Percentiles rank a stretch among this genome's conserved stretches.
Conservation (phyloP, 2,113 vertebrate species). For the Raja brachyura region DNA sequence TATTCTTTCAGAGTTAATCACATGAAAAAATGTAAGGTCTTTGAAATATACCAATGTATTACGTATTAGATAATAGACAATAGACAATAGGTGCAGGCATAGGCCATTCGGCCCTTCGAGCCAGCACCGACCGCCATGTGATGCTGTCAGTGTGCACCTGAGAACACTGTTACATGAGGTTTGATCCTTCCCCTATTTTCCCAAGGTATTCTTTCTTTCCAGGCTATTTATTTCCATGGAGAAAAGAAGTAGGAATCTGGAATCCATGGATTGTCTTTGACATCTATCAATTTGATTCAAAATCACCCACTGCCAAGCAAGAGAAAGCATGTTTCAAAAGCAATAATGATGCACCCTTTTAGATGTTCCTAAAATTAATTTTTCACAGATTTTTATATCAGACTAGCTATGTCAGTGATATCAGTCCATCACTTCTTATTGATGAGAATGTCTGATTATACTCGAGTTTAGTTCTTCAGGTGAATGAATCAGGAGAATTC, state of each 20-base stretch:
- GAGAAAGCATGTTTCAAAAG: neutral
- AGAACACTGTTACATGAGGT: neutral
- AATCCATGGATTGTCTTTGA: neutral
- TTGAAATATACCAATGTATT: neutral
- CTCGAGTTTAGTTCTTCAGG: neutral
- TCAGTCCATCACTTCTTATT: neutral
- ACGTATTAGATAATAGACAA: too few species aligned
- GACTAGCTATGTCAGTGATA: too few species aligned
- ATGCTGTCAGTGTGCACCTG: neutral
- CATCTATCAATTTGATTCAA: neutral
- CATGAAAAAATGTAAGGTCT: neutral
- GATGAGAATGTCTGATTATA: neutral
- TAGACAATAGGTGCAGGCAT: too few species aligned
- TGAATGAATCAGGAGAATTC: neutral
- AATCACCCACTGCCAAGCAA: neutral
- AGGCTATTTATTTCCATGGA: neutral
- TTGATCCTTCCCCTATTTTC: neutral
- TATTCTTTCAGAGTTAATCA: slow-evolving; percentile 1
- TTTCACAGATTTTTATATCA: neutral
- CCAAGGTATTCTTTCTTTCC: neutral
- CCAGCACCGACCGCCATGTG: too few species aligned
- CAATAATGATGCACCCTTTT: neutral
- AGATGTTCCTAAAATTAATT: neutral
- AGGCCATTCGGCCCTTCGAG: too few species aligned
- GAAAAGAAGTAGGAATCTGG: neutral